Percentiles rank a stretch among this genome's conserved stretches.
Conservation (phyloP, 2,113 vertebrate species). For the Prunella himalayana region DNA sequence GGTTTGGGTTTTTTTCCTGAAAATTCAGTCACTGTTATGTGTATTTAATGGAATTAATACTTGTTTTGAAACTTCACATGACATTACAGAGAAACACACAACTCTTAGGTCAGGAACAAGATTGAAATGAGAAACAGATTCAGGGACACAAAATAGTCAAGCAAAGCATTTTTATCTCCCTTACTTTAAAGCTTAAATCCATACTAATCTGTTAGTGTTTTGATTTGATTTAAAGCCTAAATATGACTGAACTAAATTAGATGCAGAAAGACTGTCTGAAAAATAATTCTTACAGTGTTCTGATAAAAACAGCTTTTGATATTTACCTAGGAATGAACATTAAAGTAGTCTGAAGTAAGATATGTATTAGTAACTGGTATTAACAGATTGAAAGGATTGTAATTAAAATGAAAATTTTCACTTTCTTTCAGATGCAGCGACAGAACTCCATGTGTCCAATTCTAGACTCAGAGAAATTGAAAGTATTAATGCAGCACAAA, state of each 20-base stretch:
- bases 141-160: not conserved
- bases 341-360: not conserved
- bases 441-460: slow-evolving; percentile 83
- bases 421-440: slow-evolving; percentile 75
- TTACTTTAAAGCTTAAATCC: not conserved
- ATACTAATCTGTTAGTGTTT: not conserved
- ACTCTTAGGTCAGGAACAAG: not conserved
- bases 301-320: not conserved
- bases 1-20: not conserved
- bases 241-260: not conserved
- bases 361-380: not conserved
- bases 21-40: not conserved
- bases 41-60: not conserved
- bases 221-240: not conserved
- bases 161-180: not conserved
- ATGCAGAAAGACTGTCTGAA: not conserved
- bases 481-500: slow-evolving; percentile 77
- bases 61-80: not conserved
- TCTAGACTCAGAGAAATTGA: slow-evolving; percentile 83
- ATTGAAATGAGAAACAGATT: not conserved
- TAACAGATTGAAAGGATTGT: not conserved
- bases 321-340: not conserved
- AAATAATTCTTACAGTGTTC: not conserved
- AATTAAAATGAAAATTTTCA: not conserved
- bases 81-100: not conserved